phyloP scores from a whole-genome alignment of 2,797 vertebrate species.

The Argyrosomus regius region DNA sequence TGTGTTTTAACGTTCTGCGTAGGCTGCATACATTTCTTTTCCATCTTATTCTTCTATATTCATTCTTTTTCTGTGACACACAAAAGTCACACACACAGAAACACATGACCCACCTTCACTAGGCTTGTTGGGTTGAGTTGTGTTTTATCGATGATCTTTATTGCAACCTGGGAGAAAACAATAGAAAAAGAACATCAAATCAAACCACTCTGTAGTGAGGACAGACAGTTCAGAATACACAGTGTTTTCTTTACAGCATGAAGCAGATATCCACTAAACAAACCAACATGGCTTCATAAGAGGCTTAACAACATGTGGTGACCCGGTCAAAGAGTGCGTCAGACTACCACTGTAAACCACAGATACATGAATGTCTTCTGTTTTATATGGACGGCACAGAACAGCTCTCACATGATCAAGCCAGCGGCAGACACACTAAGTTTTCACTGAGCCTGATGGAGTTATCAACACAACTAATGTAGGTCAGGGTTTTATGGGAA shows the following conservation, averaged over 20 bases:
- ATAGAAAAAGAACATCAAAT: not conserved
- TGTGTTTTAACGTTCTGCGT: not conserved
- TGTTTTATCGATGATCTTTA: slow-evolving; percentile 98
- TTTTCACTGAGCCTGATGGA: slow-evolving; percentile 24
- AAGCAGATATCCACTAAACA: slow-evolving; percentile 32
- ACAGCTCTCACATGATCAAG: slow-evolving; percentile 55
- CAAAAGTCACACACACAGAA: not conserved
- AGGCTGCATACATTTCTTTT: not conserved
- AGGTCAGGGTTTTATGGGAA: slow-evolving; percentile 58
- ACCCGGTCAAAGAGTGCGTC: slow-evolving; percentile 47
- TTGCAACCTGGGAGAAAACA: slow-evolving; percentile 89
- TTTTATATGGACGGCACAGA: slow-evolving; percentile 23
- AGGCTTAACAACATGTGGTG: slow-evolving; percentile 39
- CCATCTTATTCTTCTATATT: not conserved
- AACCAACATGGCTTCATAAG: slow-evolving; percentile 32
- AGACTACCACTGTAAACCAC: slow-evolving; percentile 29
- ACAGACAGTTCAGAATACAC: not conserved
- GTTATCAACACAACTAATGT: slow-evolving; percentile 44
- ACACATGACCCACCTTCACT: slow-evolving; percentile 89
- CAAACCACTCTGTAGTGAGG: not conserved
- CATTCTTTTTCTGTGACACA: not conserved
- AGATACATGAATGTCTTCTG: slow-evolving; percentile 9
- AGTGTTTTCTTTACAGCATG: not conserved
- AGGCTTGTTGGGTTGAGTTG: slow-evolving; percentile 96
- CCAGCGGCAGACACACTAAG: slow-evolving; percentile 11